phyloP scores from a whole-genome alignment of 2,113 vertebrate species.

The Guaruba guarouba region DNA sequence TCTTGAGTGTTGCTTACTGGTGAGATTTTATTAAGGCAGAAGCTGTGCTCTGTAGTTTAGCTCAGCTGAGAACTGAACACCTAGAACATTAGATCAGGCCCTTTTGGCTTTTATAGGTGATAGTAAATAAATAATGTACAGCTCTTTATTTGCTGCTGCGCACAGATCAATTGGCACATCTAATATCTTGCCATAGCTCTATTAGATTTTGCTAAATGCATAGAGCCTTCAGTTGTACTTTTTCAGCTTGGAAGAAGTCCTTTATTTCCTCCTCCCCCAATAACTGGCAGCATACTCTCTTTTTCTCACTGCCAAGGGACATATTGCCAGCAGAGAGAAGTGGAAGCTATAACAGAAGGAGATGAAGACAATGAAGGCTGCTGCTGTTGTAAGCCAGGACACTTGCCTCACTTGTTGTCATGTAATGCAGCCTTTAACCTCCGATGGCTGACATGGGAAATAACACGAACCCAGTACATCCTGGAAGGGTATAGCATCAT shows the following conservation, averaged over 20 bases:
- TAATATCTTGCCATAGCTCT: background rate
- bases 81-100: background rate
- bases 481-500: constrained; percentile 96
- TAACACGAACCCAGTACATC: constrained; percentile 90
- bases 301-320: constrained; percentile 81
- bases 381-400: constrained; percentile 93
- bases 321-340: constrained; percentile 98
- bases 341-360: constrained; percentile 96
- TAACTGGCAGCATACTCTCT: constrained; percentile 38
- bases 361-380: constrained; percentile 92
- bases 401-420: constrained; percentile 90
- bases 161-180: background rate
- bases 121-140: background rate
- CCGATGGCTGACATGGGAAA: constrained; percentile 98
- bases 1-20: background rate
- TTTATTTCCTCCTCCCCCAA: constrained; percentile 1
- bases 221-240: background rate
- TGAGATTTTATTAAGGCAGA: background rate
- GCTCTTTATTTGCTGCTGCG: background rate
- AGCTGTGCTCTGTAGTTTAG: background rate
- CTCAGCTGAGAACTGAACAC: background rate
- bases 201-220: background rate
- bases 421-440: constrained; percentile 95
- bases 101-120: background rate
- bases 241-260: background rate